Percentiles rank a stretch among this genome's conserved stretches.
Conservation (phyloP, 2,797 vertebrate species). For the Lagorchestes hirsutus region DNA sequence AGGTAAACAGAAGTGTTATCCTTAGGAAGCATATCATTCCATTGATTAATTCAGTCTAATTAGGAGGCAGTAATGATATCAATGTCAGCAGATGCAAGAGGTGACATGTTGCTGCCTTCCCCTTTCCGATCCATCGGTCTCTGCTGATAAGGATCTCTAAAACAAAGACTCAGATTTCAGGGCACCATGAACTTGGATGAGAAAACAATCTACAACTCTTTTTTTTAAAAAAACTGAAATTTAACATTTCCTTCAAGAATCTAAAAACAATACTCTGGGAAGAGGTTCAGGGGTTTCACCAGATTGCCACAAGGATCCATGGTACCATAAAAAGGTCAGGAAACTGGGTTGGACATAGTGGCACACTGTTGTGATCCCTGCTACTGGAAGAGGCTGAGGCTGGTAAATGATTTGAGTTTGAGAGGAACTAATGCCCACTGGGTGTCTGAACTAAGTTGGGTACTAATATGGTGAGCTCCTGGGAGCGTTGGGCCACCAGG, state of each 20-base stretch:
- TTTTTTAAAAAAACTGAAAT: neutral
- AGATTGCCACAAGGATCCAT: neutral
- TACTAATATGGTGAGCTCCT: neutral
- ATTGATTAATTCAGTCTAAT: slow-evolving; percentile 1
- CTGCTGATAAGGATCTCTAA: neutral
- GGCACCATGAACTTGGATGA: neutral
- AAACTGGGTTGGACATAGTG: neutral
- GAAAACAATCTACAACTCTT: neutral
- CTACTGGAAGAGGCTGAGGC: neutral
- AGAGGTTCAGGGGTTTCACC: neutral
- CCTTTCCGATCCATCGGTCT: neutral
- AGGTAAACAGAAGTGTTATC: slow-evolving; percentile 31
- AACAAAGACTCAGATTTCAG: neutral
- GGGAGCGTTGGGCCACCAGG: neutral
- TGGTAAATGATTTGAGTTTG: neutral
- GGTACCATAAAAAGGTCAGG: neutral
- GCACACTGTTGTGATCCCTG: neutral
- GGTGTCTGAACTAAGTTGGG: neutral
- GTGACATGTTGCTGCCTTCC: neutral
- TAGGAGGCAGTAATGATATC: neutral
- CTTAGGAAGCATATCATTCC: neutral
- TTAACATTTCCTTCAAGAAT: neutral
- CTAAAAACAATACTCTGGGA: neutral
- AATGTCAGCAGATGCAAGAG: neutral
- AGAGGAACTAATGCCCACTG: neutral